Evolutionary conservation across 2,113 vertebrate species (phyloP).

Genomic region (Mandrillus leucophaeus): DNA sequence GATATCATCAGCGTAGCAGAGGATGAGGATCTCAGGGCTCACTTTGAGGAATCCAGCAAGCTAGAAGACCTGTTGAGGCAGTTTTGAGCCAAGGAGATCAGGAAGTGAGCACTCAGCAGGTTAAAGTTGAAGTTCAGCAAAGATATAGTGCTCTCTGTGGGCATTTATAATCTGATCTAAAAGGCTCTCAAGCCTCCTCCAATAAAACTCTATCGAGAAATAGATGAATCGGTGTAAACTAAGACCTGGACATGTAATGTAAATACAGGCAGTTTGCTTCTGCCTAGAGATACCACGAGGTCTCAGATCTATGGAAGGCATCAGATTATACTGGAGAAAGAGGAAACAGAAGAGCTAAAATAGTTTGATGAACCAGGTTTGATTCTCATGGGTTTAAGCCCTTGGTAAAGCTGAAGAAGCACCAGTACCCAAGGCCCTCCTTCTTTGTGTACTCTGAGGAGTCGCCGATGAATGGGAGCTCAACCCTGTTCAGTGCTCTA

Average conservation of each 20-base stretch:
- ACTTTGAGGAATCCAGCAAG: no score
- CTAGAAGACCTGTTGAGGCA: no score
- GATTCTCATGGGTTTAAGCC: conserved; percentile 96
- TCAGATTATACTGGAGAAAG: conserved; percentile 95
- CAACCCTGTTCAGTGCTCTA: no score
- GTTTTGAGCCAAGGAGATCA: no score
- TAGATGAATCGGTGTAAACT: conserved; percentile 92
- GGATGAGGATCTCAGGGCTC: no score
- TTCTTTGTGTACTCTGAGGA: conserved; percentile 96
- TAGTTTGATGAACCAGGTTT: conserved; percentile 92
- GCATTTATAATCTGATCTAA: conserved; percentile 88
- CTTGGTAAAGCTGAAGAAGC: conserved; percentile 89
- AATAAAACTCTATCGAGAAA: conserved; percentile 86
- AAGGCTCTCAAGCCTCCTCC: conserved; percentile 84
- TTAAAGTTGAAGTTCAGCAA: no score
- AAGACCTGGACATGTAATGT: conserved; percentile 94
- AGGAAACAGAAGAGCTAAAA: conserved; percentile 91
- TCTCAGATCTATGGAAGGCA: conserved; percentile 92
- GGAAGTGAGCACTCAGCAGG: no score
- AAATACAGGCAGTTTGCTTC: conserved; percentile 89
- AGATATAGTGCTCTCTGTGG: conserved; percentile 86
- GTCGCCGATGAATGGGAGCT: conserved; percentile 85
- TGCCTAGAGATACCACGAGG: conserved; percentile 87
- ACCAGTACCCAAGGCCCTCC: conserved; percentile 90
- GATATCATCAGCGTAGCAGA: no score